Evolutionary conservation across 2,113 vertebrate species (phyloP), one percentile per base, ranked within the genome.

Genomic region (Lophochroa leadbeateri): DNA sequence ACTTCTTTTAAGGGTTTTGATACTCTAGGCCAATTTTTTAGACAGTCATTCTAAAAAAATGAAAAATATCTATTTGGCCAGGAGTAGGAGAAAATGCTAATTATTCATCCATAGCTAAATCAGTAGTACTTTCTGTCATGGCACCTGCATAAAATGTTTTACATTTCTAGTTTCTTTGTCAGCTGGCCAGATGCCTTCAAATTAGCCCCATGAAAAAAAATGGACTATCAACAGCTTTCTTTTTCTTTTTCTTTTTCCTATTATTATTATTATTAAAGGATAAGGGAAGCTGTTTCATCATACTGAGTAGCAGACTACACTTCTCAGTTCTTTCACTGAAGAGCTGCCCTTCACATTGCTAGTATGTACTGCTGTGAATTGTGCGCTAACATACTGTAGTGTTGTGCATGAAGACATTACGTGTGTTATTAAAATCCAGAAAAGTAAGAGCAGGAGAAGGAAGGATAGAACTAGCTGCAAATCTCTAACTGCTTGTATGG

Each of bases 101-200:
- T 76, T 33, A 83, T 79, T 94, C 91, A 70, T 27, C 71, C 77
- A 88, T 44, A 53, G 44, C 55, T 57, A 57, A 31, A 67, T 92
- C 39, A 57, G 86, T 91, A 86, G 61, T 88, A 88, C 61, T 96
- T 88, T 69, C 71, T 83, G 75, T 88, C 81, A 76, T 65, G 63
- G 61, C 68, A 97, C 63, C 77, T 96, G 77, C 82, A 92, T 82
- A 96, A 82, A 33, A 81, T 79, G 46, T 88, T 95, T 71, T 85
- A 49, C 44, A 57, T 83, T 85, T 95, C 67, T 82, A 72, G 78
- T 94, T 96, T 94, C 86, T 95, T 95, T 83, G 92, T 96, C 86
- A 94, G 28, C 29, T 85, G 96, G 91, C 64, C 87, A 97, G 77
- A 44, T 80, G 41, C 74, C 93, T 97, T 97, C 70, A 94, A 78